Evolutionary conservation across 2,113 vertebrate genomes (phyloP), one percentile per base, ranked within the genome.

Genomic region (Cavia porcellus): DNA sequence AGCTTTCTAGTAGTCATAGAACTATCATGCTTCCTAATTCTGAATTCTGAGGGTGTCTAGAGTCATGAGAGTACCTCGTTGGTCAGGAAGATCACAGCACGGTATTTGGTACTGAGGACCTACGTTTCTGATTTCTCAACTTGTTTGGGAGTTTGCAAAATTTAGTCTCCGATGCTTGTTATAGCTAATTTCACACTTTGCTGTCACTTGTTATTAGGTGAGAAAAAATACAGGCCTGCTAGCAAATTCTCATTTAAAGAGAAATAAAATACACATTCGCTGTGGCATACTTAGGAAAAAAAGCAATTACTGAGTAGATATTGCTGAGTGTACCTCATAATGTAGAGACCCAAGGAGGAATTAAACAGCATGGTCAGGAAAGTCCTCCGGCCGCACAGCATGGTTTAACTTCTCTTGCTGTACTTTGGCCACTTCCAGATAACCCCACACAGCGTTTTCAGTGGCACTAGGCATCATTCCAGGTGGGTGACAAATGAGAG

Each of bases 181-280:
- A 94, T 47, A 96, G 96, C 94, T 97, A 90, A 96, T 98, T 98
- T 97, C 86, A 89, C 97, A 97, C 77, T 90, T 97, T 96, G 80
- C 87, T 95, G 87, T 96, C 95, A 92, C 92, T 97, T 83, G 95
- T 88, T 96, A 98, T 97, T 97, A 97, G 92, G 95, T 0, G 22
- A 98, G 95, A 92, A 97, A 97, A 97, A 96, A 96, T 93, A 92
- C 24, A 95, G 81, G n/a, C 95, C 82, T 1, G 19, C 92, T 90
- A 90, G 97, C 96, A 97, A 97, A 96, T 96, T 79, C 94, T 97
- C 95, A 95, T 96, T 98, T 94, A 97, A 96, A 61, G 61, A 89
- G 77, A 95, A 95, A 92, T 84, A 92, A 96, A 97, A 95, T 92
- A 81, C 66, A 74, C 84, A 83, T 45, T 6, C 75, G 82, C 64